These are phyloP conservation scores for Rhea americana DNA, from an alignment of 2,113 vertebrate genomes.

Conservation along the genomic window DNA sequence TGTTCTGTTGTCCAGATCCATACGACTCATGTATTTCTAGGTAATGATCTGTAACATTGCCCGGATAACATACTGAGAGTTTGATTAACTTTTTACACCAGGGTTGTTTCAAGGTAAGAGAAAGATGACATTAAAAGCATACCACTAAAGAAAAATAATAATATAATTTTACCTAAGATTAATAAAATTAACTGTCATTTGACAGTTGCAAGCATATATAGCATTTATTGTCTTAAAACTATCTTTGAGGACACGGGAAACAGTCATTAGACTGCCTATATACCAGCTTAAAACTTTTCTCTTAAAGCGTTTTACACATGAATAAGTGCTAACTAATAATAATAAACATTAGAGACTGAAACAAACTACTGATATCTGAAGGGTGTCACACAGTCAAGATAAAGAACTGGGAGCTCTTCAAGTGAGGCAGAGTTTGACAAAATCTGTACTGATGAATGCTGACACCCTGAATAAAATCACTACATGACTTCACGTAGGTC, in stretches of 20 bases:
- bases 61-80: background rate
- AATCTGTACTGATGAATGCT: slow-evolving; percentile 83
- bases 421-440: slow-evolving; percentile 78
- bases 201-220: slow-evolving; percentile 58
- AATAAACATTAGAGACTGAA: slow-evolving; percentile 53
- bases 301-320: slow-evolving; percentile 66
- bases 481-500: slow-evolving; percentile 81
- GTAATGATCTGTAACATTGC: background rate
- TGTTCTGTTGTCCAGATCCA: background rate
- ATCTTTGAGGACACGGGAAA: slow-evolving; percentile 35
- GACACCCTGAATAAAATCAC: slow-evolving; percentile 87
- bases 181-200: slow-evolving; percentile 77
- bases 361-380: slow-evolving; percentile 69
- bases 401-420: slow-evolving; percentile 76
- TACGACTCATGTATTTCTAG: background rate
- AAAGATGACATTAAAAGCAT: slow-evolving; percentile 29
- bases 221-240: slow-evolving; percentile 50
- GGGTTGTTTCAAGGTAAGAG: slow-evolving; percentile 64
- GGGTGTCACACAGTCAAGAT: slow-evolving; percentile 74
- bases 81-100: background rate
- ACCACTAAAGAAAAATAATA: slow-evolving; percentile 49
- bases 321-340: slow-evolving; percentile 80
- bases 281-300: slow-evolving; percentile 59
- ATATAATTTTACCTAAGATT: slow-evolving; percentile 64
- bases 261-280: slow-evolving; percentile 28